Percentiles rank a stretch among this genome's conserved stretches.
phyloP scores from a whole-genome alignment of 2,797 vertebrate genomes.

The Darevskia nairensis region DNA sequence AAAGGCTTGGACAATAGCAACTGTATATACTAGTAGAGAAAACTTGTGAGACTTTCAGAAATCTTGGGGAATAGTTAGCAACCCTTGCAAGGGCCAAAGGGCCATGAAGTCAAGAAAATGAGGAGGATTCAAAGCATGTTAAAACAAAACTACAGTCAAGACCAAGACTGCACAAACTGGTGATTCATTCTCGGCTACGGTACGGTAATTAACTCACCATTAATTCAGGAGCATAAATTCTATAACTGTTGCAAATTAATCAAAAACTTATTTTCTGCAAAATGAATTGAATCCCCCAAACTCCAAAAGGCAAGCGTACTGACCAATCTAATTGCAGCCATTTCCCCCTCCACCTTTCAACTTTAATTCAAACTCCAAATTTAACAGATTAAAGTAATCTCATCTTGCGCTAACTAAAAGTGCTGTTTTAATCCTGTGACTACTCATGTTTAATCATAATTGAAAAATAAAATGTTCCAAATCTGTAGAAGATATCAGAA shows the following conservation, averaged over 20 bases:
- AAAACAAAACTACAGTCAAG: background rate
- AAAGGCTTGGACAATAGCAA: background rate
- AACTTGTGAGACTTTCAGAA: background rate
- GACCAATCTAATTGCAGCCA: slow-evolving; percentile 36
- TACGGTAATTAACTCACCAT: slow-evolving; percentile 14
- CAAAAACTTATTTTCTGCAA: slow-evolving; percentile 42
- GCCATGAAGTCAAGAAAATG: background rate
- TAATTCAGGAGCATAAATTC: slow-evolving; percentile 16
- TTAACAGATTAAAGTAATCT: slow-evolving; percentile 50
- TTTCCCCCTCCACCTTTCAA: slow-evolving; percentile 21
- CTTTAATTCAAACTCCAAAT: slow-evolving; percentile 24
- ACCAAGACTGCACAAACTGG: background rate
- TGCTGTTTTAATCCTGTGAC: slow-evolving; percentile 23
- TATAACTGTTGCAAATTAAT: slow-evolving; percentile 43
- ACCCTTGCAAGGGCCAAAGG: background rate
- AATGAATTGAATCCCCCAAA: slow-evolving; percentile 37
- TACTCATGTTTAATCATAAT: slow-evolving; percentile 8
- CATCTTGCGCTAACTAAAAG: slow-evolving; percentile 28
- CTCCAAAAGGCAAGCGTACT: background rate
- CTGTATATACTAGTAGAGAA: background rate
- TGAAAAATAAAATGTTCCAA: slow-evolving; percentile 23
- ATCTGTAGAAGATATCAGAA: background rate
- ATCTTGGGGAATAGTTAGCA: background rate
- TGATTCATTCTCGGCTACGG: background rate
- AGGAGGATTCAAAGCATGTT: background rate